Percentiles rank a stretch among this genome's conserved stretches.
Conservation (phyloP, 2,797 vertebrate species). For the Rhinoraja longicauda region DNA sequence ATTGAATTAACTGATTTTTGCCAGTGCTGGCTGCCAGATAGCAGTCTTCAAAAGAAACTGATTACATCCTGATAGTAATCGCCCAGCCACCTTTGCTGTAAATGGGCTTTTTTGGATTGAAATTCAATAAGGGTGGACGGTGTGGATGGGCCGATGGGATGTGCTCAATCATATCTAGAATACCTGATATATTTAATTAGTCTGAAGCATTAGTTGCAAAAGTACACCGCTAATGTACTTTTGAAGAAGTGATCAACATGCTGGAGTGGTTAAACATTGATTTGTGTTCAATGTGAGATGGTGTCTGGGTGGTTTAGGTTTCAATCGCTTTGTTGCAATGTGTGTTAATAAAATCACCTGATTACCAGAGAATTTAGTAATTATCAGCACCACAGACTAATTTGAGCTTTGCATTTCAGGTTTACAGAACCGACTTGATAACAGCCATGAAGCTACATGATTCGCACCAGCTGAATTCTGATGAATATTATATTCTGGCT, state of each 20-base stretch:
- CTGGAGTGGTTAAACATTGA: not conserved
- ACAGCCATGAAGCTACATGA: constrained; percentile 98
- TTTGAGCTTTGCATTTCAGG: constrained; percentile 61
- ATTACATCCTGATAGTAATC: too few relatives aligned
- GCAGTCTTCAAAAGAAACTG: too few relatives aligned
- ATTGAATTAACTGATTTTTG: not conserved
- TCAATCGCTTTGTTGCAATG: not conserved
- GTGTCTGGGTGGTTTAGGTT: not conserved
- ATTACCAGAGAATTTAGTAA: not conserved
- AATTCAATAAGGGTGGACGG: not conserved
- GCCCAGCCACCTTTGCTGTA: not conserved
- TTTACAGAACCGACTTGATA: constrained; percentile 95
- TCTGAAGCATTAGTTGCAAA: not conserved
- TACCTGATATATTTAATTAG: not conserved
- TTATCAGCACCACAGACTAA: constrained; percentile 46
- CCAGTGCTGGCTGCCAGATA: not conserved
- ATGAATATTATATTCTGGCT: constrained; percentile 86
- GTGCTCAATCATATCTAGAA: not conserved
- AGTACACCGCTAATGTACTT: not conserved
- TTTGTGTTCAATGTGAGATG: not conserved
- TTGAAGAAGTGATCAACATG: not conserved
- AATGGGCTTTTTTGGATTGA: not conserved
- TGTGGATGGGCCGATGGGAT: too few relatives aligned
- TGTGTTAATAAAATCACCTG: not conserved
- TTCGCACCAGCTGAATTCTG: constrained; percentile 83